Base-by-base conservation (phyloP, 2,797 vertebrate genomes). In the Buceros bicornis region DNA sequence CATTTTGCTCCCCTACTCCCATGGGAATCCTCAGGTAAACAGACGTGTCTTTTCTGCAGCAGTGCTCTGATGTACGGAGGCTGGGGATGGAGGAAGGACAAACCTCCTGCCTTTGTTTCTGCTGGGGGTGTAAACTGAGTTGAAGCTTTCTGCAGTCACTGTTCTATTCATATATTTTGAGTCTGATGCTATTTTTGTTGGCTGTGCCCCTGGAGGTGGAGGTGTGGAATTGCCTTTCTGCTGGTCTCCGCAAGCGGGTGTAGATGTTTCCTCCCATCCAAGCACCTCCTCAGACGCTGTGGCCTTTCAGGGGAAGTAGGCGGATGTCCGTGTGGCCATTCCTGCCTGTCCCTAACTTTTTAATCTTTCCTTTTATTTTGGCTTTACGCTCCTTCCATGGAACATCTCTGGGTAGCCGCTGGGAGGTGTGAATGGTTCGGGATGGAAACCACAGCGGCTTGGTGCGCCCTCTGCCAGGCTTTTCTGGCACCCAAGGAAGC, bases 81-180 rank as follows among this genome's bases (percentile, higher is more conserved):
- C 82, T 89, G 58, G 54, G 81, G 90, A 74, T 31, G 22, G 17
- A 92, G 85, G 91, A 74, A 83, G 89, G 82, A 92, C 77, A 77
- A 94, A 84, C 79, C 91, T 61, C 43, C 95, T 94, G 94, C 95
- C 92, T 95, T 93, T 96, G 82, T 95, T 97, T 97, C 93, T 96
- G 90, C 93, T 64, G 25, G 91, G 89, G 72, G 64, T 96, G 89
- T 93, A 91, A 94, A 91, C 74, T 31, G 86, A 93, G 31, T 69
- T 3, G 4, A 53, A 18, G 65, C 74, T 77, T 77, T 83, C 62
- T 93, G 93, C 62, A 85, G 83, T 50, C 51, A 40, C 87, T 77
- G 10, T 93, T 96, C 94, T 89, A 69, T 97, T 97, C 86, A 61
- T 96, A 95, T 97, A 89, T 96, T 90, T 80, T 74, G 62, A 65